These are phyloP conservation scores for Mimachlamys varia DNA, from an alignment of 2,888 invertebrate species.

Conservation along the genomic window DNA sequence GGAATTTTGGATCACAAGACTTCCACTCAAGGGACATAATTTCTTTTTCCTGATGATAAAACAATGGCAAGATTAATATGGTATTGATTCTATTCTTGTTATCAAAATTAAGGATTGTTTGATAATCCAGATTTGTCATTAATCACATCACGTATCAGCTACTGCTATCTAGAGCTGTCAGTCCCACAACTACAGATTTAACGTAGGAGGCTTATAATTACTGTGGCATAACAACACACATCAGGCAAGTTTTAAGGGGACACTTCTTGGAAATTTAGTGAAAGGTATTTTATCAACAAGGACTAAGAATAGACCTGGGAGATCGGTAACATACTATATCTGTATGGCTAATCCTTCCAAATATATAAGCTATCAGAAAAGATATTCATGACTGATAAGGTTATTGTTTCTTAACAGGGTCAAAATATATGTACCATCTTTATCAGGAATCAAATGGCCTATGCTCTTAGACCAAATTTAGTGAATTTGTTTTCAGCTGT, in stretches of 20 bases:
- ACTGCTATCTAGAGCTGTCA: neutral
- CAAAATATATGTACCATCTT: no score
- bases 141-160: neutral
- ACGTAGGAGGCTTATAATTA: no score
- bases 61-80: conserved; percentile 3
- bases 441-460: no score
- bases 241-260: neutral
- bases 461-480: no score
- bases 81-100: neutral
- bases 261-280: neutral
- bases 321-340: neutral
- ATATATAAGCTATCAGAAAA: no score
- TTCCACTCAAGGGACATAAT: conserved; percentile 28
- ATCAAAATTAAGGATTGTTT: conserved; percentile 9
- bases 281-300: neutral
- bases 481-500: no score
- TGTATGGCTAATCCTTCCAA: no score
- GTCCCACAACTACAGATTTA: neutral
- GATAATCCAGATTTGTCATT: conserved; percentile 5
- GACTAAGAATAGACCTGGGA: neutral
- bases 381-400: no score
- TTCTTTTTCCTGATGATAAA: neutral
- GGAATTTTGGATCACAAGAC: neutral
- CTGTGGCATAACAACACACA: neutral
- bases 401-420: no score